These are phyloP conservation scores for Phrynocephalus vlangalii DNA, from an alignment of 2,797 vertebrate genomes.

Conservation along the genomic window DNA sequence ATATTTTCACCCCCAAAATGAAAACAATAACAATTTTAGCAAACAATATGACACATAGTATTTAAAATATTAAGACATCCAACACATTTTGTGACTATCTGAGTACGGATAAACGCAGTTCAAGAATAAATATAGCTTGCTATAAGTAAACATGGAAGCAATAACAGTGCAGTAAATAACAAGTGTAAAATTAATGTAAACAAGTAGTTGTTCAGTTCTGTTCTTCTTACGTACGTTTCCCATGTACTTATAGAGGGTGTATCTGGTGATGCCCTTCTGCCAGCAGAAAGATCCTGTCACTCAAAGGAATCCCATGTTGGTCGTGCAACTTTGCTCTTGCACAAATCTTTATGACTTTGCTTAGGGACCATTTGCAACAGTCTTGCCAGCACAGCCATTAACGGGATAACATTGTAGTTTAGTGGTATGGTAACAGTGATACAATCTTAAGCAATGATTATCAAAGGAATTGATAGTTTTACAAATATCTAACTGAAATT, in stretches of 20 bases:
- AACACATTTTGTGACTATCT: background rate
- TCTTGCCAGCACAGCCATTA: background rate
- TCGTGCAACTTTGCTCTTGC: background rate
- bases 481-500: background rate
- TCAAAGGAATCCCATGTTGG: background rate
- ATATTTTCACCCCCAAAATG: background rate
- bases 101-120: background rate
- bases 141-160: background rate
- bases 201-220: background rate
- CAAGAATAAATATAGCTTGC: constrained; percentile 18
- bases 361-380: too few species aligned
- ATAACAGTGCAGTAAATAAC: constrained; percentile 8
- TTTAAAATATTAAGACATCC: constrained; percentile 4
- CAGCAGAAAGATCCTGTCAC: background rate
- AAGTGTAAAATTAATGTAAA: constrained; percentile 12
- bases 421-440: background rate
- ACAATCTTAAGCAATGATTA: background rate
- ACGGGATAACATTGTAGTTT: background rate
- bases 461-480: background rate
- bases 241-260: background rate
- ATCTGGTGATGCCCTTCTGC: background rate
- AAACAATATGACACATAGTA: constrained; percentile 9
- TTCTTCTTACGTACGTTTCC: constrained; percentile 17
- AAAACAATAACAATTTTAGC: constrained; percentile 10
- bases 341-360: background rate